Conservation (phyloP, 2,797 vertebrate genomes). For the Serranus cabrilla region DNA sequence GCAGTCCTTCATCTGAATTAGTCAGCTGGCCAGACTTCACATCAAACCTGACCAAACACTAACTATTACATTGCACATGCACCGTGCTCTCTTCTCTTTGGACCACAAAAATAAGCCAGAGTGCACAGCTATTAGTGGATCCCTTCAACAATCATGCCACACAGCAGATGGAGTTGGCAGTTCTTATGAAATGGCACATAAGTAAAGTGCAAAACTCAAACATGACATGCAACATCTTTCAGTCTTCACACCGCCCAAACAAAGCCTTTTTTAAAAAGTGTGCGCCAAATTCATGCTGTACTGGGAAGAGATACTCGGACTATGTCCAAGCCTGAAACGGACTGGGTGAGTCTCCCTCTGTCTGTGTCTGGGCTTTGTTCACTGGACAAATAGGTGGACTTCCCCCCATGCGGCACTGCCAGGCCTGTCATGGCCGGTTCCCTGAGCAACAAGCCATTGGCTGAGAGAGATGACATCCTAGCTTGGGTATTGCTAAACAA, state of each 20-base stretch:
- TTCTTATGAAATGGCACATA: background rate
- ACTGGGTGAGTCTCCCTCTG: slow-evolving; percentile 1
- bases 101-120: background rate
- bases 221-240: background rate
- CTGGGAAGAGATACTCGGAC: background rate
- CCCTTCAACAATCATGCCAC: background rate
- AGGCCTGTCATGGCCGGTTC: slow-evolving; percentile 36
- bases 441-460: slow-evolving; percentile 29
- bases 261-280: background rate
- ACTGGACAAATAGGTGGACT: slow-evolving; percentile 21
- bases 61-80: background rate
- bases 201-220: background rate
- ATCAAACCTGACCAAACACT: background rate
- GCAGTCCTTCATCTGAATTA: slow-evolving; percentile 10
- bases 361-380: slow-evolving; percentile 41
- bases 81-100: background rate
- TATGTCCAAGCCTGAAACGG: slow-evolving; percentile 19
- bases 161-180: background rate
- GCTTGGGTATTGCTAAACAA: slow-evolving; percentile 27
- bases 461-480: slow-evolving; percentile 30
- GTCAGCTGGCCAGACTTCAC: slow-evolving; percentile 7
- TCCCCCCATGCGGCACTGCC: slow-evolving; percentile 18
- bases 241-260: slow-evolving; percentile 1
- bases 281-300: slow-evolving; percentile 7
- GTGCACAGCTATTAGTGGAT: background rate